These are phyloP conservation scores for Melinaea marsaeus DNA, from an alignment of 2,888 invertebrate species.

Conservation along the genomic window DNA sequence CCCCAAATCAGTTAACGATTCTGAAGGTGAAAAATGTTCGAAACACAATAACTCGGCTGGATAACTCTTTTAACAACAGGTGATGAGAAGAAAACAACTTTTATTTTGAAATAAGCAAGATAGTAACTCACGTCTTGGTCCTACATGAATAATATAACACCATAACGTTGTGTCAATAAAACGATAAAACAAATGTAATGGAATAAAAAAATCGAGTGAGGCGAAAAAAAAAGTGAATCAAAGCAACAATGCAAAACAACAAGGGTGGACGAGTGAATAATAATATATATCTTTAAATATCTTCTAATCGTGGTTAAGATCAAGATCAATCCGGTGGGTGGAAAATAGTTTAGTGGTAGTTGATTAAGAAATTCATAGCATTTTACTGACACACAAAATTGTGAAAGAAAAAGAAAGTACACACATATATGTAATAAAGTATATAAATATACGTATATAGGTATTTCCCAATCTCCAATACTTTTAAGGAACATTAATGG, in stretches of 20 bases:
- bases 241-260: not conserved
- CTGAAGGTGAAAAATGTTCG: slow-evolving; percentile 2
- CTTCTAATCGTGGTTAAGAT: not conserved
- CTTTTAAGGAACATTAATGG: not conserved
- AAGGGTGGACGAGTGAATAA: not conserved
- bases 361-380: too few relatives aligned
- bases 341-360: too few relatives aligned
- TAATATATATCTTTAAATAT: slow-evolving; percentile 1
- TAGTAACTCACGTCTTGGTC: slow-evolving; percentile 26
- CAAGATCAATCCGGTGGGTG: too few relatives aligned
- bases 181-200: slow-evolving; percentile 62
- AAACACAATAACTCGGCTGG: slow-evolving; percentile 1
- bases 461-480: not conserved
- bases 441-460: not conserved
- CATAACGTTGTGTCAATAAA: slow-evolving; percentile 65
- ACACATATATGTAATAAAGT: too few relatives aligned
- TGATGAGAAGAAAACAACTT: not conserved
- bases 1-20: slow-evolving; percentile 1
- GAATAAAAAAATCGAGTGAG: slow-evolving; percentile 42
- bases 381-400: too few relatives aligned
- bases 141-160: slow-evolving; percentile 36
- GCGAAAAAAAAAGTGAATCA: slow-evolving; percentile 26
- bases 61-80: not conserved
- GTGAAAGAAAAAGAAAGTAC: too few relatives aligned
- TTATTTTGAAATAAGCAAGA: slow-evolving; percentile 9